A percentile compares a stretch with the other conserved stretches of the same genome.
These are phyloP conservation scores for Micropoecilia bifurca DNA, from an alignment of 2,797 vertebrate genomes.

Conservation along the genomic window DNA sequence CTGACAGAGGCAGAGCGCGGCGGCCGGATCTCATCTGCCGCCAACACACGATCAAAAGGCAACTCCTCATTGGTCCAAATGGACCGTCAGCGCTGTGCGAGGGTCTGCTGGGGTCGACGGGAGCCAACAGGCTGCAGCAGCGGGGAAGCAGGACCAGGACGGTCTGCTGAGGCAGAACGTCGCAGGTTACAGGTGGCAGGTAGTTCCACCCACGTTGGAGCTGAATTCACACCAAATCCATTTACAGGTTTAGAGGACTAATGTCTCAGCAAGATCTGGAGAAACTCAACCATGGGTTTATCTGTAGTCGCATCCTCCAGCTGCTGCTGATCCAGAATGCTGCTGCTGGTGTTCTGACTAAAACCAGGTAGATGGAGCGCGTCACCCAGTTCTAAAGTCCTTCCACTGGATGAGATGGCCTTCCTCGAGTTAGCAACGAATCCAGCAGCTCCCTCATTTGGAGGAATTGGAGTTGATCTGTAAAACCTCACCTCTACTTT, in stretches of 20 bases:
- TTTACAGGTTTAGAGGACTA: no score
- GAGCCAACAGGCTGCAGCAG: conserved; percentile 36
- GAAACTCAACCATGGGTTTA: no score
- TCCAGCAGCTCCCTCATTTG: background rate
- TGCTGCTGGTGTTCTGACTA: no score
- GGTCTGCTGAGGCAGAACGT: no score
- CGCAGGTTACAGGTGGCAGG: background rate
- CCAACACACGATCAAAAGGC: conserved; percentile 16
- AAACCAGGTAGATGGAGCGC: no score
- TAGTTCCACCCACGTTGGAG: background rate
- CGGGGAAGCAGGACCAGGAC: background rate
- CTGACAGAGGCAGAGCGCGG: conserved; percentile 40
- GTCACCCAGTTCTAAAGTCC: no score
- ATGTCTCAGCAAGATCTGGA: no score
- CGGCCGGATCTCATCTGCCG: conserved; percentile 50
- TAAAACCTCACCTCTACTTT: background rate
- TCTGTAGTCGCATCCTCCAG: no score
- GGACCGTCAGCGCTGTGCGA: background rate
- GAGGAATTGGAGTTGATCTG: background rate
- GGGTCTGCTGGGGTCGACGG: background rate
- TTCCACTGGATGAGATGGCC: no score
- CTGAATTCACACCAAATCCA: background rate
- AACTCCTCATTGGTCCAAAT: background rate
- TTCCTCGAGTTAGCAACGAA: background rate
- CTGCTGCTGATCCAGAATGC: no score